A percentile compares a stretch with the other conserved stretches of the same genome.
phyloP scores from a whole-genome alignment of 2,888 invertebrate species.

The Hemithea aestivaria region DNA sequence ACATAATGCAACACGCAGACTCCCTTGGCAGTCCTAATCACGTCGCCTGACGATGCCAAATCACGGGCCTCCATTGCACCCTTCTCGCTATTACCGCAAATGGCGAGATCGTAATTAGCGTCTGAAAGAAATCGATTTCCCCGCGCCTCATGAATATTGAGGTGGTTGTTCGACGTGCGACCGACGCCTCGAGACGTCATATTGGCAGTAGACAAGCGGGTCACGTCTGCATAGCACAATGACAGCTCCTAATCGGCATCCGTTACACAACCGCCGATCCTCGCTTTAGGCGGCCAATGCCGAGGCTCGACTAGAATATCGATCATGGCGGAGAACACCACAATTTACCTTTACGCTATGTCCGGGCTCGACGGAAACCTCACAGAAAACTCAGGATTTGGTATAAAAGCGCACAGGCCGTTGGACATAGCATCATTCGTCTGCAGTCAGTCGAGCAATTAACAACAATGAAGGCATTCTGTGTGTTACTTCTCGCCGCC shows the following conservation, averaged over 20 bases:
- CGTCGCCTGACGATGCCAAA: slow-evolving; percentile 17
- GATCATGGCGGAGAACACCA: slow-evolving; percentile 55
- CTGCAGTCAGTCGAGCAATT: slow-evolving; percentile 46
- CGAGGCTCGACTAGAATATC: slow-evolving; percentile 65
- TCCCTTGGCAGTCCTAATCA: slow-evolving; percentile 21
- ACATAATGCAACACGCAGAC: slow-evolving; percentile 45
- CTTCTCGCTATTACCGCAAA: slow-evolving; percentile 20
- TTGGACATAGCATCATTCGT: slow-evolving; percentile 62
- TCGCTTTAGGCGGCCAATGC: slow-evolving; percentile 70
- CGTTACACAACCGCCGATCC: slow-evolving; percentile 65
- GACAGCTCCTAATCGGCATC: slow-evolving; percentile 66
- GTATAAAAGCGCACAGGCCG: slow-evolving; percentile 54
- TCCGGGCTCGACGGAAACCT: slow-evolving; percentile 64
- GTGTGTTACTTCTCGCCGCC: slow-evolving; percentile 53
- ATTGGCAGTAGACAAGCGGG: slow-evolving; percentile 35
- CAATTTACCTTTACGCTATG: slow-evolving; percentile 46
- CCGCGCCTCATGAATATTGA: slow-evolving; percentile 65
- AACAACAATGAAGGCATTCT: slow-evolving; percentile 62
- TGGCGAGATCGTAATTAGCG: slow-evolving; percentile 17
- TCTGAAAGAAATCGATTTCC: slow-evolving; percentile 40
- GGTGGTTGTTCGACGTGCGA: slow-evolving; percentile 52
- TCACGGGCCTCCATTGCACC: slow-evolving; percentile 13
- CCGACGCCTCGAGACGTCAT: slow-evolving; percentile 33
- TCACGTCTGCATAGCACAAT: slow-evolving; percentile 65
- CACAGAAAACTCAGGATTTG: slow-evolving; percentile 37